Conservation (phyloP, 2,888 invertebrate genomes). For the Luperina nickerlii region DNA sequence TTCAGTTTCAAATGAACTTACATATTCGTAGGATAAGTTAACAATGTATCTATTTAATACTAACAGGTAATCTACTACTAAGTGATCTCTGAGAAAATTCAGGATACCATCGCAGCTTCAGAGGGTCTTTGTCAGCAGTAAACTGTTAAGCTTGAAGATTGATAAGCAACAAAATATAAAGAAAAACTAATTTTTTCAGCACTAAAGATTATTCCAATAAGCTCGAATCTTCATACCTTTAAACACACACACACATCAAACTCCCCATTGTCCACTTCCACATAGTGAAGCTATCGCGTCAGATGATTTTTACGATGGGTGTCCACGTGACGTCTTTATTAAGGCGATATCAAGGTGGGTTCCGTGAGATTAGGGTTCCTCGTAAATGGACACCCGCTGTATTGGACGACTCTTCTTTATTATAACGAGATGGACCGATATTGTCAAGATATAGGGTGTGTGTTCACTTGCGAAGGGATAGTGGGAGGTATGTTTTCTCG, state of each 20-base stretch:
- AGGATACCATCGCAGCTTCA: background rate
- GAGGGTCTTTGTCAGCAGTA: background rate
- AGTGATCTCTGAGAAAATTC: background rate
- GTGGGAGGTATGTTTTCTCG: background rate
- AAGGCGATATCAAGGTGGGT: constrained; percentile 80
- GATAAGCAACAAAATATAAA: background rate
- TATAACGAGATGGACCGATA: constrained; percentile 54
- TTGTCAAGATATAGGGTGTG: constrained; percentile 28
- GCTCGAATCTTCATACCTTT: constrained; percentile 4
- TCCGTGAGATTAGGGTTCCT: constrained; percentile 77
- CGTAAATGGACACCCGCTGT: constrained; percentile 83
- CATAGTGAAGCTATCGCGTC: constrained; percentile 53
- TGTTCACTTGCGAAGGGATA: background rate
- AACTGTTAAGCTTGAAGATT: background rate
- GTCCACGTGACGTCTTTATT: constrained; percentile 82
- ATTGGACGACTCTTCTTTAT: constrained; percentile 69
- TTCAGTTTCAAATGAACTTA: background rate
- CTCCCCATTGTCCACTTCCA: constrained; percentile 19
- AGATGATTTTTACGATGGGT: constrained; percentile 75
- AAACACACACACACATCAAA: background rate
- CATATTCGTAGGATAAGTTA: background rate
- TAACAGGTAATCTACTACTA: background rate
- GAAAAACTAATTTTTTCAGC: background rate
- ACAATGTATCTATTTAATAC: background rate
- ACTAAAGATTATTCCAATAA: constrained; percentile 1